Evolutionary conservation across 1,140 invertebrate genomes (phyloP).

Genomic region (Aporrectodea caliginosa): DNA sequence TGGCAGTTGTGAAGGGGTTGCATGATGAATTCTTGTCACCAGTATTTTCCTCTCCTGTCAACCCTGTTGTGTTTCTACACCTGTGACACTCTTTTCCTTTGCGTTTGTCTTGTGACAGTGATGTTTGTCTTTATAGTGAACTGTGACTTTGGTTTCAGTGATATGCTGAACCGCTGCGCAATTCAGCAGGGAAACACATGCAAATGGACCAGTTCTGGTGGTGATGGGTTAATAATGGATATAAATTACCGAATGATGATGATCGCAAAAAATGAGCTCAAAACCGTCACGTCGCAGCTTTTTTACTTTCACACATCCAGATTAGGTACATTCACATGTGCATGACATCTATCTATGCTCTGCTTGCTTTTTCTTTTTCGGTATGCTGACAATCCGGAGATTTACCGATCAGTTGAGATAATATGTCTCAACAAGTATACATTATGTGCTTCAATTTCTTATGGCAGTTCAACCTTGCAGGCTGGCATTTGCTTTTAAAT

Average conservation of each 20-base stretch:
- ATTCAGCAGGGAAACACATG: not conserved
- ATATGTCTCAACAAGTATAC: too few species aligned
- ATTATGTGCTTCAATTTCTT: too few species aligned
- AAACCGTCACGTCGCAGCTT: not conserved
- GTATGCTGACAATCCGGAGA: not conserved
- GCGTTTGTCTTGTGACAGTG: not conserved
- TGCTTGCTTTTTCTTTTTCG: not conserved
- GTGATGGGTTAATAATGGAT: not conserved
- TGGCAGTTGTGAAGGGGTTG: too few species aligned
- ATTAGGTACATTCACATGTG: not conserved
- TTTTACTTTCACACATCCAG: not conserved
- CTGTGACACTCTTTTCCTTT: too few species aligned
- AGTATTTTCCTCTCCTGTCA: too few species aligned
- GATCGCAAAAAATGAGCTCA: not conserved
- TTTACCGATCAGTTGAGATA: too few species aligned
- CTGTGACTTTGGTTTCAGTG: not conserved
- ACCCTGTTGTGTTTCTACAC: too few species aligned
- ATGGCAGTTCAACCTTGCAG: too few species aligned
- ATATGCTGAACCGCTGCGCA: not conserved
- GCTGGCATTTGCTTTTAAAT: too few species aligned
- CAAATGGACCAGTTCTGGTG: not conserved
- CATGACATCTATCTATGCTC: not conserved
- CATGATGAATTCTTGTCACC: too few species aligned
- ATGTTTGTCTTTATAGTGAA: not conserved
- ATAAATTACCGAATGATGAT: not conserved